Evolutionary conservation across 2,888 invertebrate species (phyloP), one percentile per base, ranked within the genome.

Genomic region (Cephus rjabovi): DNA sequence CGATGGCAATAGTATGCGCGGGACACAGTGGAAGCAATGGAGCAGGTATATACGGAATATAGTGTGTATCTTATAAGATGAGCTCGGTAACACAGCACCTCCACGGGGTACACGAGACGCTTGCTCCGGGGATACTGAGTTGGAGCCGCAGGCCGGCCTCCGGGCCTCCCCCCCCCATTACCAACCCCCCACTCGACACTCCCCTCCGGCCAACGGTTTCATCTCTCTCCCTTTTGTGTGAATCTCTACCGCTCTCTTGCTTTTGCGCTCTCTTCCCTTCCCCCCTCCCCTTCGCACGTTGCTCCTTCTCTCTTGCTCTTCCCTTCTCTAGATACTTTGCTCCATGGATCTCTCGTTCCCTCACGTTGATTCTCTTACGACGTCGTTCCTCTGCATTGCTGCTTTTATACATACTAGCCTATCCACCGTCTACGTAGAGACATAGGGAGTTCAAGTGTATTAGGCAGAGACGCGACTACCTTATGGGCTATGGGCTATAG

Each of bases 81-180:
- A 71, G 71, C 71, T 71, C 71, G 71, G 71, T 31, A 71, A 71
- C 34, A 71, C 71, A 76, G 82, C 81, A 83, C 85, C 82, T 88
- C 85, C 87, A 83, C 91, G 90, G 92, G 92, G 90, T 92, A 92
- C 90, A 89, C 88, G 89, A 89, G 90, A 90, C 92, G 91, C 91
- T 93, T 90, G 91, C 91, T 90, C 91, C 91, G 90, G 92, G 92
- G 90, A 91, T 89, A 91, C 91, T 91, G 91, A 91, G 88, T 88
- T 85, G 88, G 85, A 88, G 91, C 92, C 92, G 91, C 90, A 87
- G 91, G 91, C 90, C 90, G 90, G 89, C 91, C 91, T 90, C 89
- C 90, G 91, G 89, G 89, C 90, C 89, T 89, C 89, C 90, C 89
- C 89, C 89, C 89, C 83, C 87, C 70, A 79, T 77, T 77, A 77